These are phyloP conservation scores for Rana temporaria DNA, from an alignment of 2,113 vertebrate genomes.

Conservation along the genomic window DNA sequence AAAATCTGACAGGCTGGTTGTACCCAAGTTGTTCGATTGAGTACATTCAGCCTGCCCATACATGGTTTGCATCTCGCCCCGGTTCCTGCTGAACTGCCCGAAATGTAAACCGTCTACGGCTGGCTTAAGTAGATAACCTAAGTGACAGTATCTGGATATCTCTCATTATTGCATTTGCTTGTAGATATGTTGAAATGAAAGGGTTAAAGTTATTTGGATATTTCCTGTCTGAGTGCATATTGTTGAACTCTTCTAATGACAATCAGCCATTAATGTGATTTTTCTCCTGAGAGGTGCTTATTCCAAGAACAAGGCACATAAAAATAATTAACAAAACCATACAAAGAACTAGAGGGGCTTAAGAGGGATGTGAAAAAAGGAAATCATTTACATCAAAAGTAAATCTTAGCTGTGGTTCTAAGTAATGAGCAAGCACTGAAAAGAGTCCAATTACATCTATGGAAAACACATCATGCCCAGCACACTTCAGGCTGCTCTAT, in stretches of 20 bases:
- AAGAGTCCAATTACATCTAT: slow-evolving; percentile 19
- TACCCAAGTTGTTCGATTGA: too few relatives aligned
- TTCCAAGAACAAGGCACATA: slow-evolving; percentile 1
- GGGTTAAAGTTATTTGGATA: not conserved
- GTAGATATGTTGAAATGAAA: not conserved
- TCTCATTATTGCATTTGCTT: not conserved
- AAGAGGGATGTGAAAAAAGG: slow-evolving; percentile 12
- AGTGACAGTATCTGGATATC: too few relatives aligned
- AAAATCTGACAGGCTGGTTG: too few relatives aligned
- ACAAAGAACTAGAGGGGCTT: slow-evolving; percentile 27
- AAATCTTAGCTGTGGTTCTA: not conserved
- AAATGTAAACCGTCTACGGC: too few relatives aligned
- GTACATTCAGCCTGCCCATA: too few relatives aligned
- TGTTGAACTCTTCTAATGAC: slow-evolving; percentile 3
- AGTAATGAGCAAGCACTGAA: slow-evolving; percentile 14
- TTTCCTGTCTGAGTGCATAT: not conserved
- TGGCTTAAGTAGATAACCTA: too few relatives aligned
- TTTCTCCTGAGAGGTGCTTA: slow-evolving; percentile 8
- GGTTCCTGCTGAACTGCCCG: too few relatives aligned
- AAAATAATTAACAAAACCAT: slow-evolving; percentile 41
- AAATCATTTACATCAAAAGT: slow-evolving; percentile 44
- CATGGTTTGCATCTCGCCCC: too few relatives aligned
- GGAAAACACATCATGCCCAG: not conserved
- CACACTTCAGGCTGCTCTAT: not conserved
- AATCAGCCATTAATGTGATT: not conserved